These are phyloP conservation scores for Bos javanicus DNA, from an alignment of 2,113 vertebrate species.

Conservation along the genomic window DNA sequence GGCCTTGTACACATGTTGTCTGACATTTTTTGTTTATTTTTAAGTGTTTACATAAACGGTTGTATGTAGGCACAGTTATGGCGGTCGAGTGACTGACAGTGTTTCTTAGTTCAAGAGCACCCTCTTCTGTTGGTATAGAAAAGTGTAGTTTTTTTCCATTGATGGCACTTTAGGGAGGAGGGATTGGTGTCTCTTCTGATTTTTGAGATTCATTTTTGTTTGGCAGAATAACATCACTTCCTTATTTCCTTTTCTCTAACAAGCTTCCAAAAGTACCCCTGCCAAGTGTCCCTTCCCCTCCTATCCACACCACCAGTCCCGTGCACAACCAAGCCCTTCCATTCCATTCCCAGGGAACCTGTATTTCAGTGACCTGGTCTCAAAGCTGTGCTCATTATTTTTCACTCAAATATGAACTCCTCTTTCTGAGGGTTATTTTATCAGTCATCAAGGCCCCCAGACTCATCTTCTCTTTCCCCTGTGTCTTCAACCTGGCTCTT, in stretches of 20 bases:
- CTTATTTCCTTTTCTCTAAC: neutral
- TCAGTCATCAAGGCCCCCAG: neutral
- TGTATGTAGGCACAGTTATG: neutral
- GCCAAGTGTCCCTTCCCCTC: neutral
- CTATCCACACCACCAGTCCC: neutral
- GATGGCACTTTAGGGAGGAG: neutral
- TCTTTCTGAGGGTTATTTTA: neutral
- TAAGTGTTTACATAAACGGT: neutral
- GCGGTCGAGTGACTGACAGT: neutral
- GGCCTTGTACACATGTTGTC: neutral
- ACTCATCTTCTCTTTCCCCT: neutral
- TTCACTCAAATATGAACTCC: neutral
- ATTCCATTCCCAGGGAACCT: neutral
- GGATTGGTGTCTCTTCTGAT: neutral
- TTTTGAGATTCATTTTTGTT: neutral
- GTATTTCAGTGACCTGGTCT: neutral
- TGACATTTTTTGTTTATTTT: slow-evolving; percentile 59
- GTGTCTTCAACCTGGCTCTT: neutral
- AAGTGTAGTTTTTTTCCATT: slow-evolving; percentile 21
- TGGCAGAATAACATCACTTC: neutral
- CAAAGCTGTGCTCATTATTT: neutral
- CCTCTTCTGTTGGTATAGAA: slow-evolving; percentile 64
- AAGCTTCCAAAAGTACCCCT: neutral
- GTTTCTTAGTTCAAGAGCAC: slow-evolving; percentile 68
- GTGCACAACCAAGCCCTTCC: neutral